Evolutionary conservation across 2,888 invertebrate species (phyloP).

Genomic region (Amphipyra berbera): DNA sequence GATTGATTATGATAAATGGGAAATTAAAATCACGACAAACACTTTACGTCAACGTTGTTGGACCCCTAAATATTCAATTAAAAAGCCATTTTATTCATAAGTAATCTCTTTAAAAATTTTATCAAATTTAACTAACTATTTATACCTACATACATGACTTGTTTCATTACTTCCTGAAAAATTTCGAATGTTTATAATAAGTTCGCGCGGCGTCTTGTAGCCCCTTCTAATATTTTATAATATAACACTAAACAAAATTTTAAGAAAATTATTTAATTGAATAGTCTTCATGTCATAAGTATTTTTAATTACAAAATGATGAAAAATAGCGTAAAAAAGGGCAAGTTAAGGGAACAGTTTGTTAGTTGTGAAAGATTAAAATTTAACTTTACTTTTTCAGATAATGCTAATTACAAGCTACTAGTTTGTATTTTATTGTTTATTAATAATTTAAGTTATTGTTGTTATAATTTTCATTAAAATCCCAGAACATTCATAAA

Average conservation of each 20-base stretch:
- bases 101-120: constrained; percentile 87
- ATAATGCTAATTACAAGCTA: constrained; percentile 51
- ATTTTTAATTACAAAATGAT: constrained; percentile 29
- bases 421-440: constrained; percentile 44
- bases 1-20: constrained; percentile 51
- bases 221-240: constrained; percentile 57
- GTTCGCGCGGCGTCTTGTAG: constrained; percentile 81
- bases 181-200: constrained; percentile 74
- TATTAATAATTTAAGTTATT: constrained; percentile 38
- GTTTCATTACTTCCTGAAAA: constrained; percentile 75
- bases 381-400: constrained; percentile 27
- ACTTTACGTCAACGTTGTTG: constrained; percentile 80
- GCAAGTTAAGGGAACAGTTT: constrained; percentile 37
- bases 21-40: constrained; percentile 72
- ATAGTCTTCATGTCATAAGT: constrained; percentile 1
- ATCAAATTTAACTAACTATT: constrained; percentile 88
- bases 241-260: background rate
- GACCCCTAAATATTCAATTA: constrained; percentile 88
- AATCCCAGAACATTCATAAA: constrained; percentile 59
- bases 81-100: constrained; percentile 88
- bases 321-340: constrained; percentile 16
- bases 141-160: constrained; percentile 80
- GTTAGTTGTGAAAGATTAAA: constrained; percentile 37
- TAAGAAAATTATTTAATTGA: background rate
- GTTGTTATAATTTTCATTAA: constrained; percentile 52